Evolutionary conservation across 2,113 vertebrate species (phyloP).

Genomic region (Tor tambroides): DNA sequence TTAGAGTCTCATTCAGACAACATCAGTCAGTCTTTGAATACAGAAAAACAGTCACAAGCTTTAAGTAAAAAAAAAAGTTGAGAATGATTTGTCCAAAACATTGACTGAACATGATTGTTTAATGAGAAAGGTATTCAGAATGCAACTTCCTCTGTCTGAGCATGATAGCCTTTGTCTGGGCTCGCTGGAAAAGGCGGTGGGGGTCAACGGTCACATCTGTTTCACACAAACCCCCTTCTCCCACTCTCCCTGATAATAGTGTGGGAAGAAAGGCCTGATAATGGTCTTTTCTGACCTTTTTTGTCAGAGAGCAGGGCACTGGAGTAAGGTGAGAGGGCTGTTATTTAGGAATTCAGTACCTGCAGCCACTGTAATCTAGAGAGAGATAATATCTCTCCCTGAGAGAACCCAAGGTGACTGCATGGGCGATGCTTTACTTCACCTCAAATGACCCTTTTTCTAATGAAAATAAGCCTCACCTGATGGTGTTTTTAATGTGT

Average conservation of each 20-base stretch:
- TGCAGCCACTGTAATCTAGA: conserved; percentile 31
- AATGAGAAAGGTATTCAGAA: conserved; percentile 15
- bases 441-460: conserved; percentile 15
- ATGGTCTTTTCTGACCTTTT: conserved; percentile 54
- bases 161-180: conserved; percentile 14
- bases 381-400: conserved; percentile 6
- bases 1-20: background rate
- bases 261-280: conserved; percentile 39
- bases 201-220: conserved; percentile 34
- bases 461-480: conserved; percentile 34
- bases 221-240: conserved; percentile 31
- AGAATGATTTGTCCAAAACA: background rate
- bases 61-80: background rate
- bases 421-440: background rate
- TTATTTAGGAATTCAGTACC: conserved; percentile 37
- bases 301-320: conserved; percentile 40
- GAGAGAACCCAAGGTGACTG: conserved; percentile 38
- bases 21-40: background rate
- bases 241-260: conserved; percentile 1
- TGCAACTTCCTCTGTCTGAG: conserved; percentile 22
- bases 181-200: conserved; percentile 30
- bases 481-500: conserved; percentile 37
- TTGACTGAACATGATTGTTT: background rate
- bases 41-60: background rate
- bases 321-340: conserved; percentile 21